A percentile compares a stretch with the other conserved stretches of the same genome.
phyloP scores from a whole-genome alignment of 2,888 invertebrate genomes.

The Philaethria dido region DNA sequence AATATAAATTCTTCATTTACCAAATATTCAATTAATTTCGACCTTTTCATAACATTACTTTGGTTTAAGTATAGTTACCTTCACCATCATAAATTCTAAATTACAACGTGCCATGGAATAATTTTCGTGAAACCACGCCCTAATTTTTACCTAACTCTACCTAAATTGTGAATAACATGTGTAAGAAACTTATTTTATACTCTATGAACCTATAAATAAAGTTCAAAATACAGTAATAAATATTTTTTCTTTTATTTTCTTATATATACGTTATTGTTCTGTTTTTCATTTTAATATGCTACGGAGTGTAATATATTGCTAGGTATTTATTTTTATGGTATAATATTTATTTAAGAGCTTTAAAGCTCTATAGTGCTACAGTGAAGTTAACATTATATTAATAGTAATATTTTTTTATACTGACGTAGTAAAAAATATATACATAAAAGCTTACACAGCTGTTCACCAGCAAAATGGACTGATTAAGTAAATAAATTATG shows the following conservation, averaged over 20 bases:
- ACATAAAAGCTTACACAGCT: no score
- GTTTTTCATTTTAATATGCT: neutral
- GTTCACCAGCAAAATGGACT: no score
- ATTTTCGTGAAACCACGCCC: slow-evolving; percentile 29
- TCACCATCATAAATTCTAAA: neutral
- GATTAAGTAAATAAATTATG: no score
- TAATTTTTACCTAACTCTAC: slow-evolving; percentile 19
- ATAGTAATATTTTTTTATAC: no score
- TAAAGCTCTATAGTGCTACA: no score
- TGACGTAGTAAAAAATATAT: no score
- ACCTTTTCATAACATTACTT: neutral
- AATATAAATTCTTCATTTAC: neutral
- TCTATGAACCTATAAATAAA: neutral
- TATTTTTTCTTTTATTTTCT: neutral
- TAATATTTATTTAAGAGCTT: neutral
- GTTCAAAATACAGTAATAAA: neutral
- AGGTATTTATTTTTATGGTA: neutral
- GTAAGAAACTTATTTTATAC: neutral
- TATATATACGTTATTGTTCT: neutral
- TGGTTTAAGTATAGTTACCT: neutral
- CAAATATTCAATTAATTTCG: neutral
- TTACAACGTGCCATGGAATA: slow-evolving; percentile 29
- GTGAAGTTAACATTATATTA: no score
- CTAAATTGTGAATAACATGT: neutral
- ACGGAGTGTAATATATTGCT: neutral